Evolutionary conservation across 2,888 invertebrate genomes (phyloP).

Genomic region (Calameuta idolon): DNA sequence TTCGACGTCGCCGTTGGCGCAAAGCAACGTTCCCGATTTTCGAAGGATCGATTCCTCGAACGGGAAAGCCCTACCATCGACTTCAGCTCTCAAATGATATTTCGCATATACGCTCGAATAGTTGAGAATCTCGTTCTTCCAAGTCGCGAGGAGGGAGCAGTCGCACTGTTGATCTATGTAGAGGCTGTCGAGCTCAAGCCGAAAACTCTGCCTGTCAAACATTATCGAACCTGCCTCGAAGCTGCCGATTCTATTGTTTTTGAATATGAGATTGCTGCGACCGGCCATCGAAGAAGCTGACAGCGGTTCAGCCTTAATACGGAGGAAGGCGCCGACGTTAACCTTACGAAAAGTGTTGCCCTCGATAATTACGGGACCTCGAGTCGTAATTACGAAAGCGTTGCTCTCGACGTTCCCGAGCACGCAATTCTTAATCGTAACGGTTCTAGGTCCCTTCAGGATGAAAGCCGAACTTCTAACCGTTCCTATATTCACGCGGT

Average conservation of each 20-base stretch:
- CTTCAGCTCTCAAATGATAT: conserved; percentile 37
- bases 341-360: conserved; percentile 74
- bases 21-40: conserved; percentile 56
- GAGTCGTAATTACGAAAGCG: conserved; percentile 73
- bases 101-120: conserved; percentile 57
- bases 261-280: conserved; percentile 72
- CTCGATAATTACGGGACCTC: conserved; percentile 75
- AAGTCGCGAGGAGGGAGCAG: conserved; percentile 68
- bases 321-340: conserved; percentile 74
- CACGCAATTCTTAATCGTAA: conserved; percentile 73
- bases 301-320: conserved; percentile 68
- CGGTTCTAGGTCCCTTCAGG: conserved; percentile 73
- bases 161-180: conserved; percentile 73
- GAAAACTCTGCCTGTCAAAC: conserved; percentile 71
- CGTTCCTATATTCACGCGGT: conserved; percentile 74
- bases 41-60: conserved; percentile 49
- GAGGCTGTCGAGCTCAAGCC: conserved; percentile 72
- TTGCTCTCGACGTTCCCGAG: conserved; percentile 75
- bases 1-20: conserved; percentile 42
- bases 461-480: conserved; percentile 80
- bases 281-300: conserved; percentile 65
- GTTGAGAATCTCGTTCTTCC: conserved; percentile 60
- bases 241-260: conserved; percentile 73
- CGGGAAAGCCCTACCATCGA: not conserved
- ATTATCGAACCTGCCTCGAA: conserved; percentile 72